Base-by-base conservation (phyloP, 2,797 vertebrate genomes). In the Thalassophryne amazonica region DNA sequence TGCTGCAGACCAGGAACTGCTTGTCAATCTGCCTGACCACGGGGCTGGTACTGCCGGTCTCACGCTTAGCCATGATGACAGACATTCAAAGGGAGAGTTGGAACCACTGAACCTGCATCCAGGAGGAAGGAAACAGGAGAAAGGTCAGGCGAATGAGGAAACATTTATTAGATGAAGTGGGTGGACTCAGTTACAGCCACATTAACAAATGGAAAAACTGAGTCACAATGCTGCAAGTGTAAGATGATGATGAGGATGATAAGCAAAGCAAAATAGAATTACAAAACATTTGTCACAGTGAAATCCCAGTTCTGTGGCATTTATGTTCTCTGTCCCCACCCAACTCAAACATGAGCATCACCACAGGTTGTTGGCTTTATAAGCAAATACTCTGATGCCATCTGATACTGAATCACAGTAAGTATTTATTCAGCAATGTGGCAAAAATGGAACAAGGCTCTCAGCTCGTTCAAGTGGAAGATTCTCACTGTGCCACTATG, bases 1-100 rank as follows among this genome's bases (percentile, higher is more conserved):
- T 97, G 84, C 94, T 95, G 90, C 95, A 97, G 29, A 97, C 91
- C 73, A 97, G 90, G 87, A 96, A 97, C 89, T 97, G 95, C 54
- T 96, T 94, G 90, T 96, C 94, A 53, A 96, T 96, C 67, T 95
- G 94, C 78, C 93, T 89, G 67, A 96, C 94, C 84, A 95, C 94
- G 0, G 94, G 94, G 80, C 94, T 94, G 84, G 93, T 93, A 75
- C 92, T 90, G 77, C 90, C 90, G 27, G 88, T 89, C 69, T 93
- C 93, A 27, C 91, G 92, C 84, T 93, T 93, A 0, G 93, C 91
- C 94, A 95, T 95, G 39, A 82, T 67, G 72, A 86, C 57, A 59
- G 85, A 86, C 88, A 89, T 92, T 88, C 84, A 90, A 54, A 54
- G 45, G 38, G 34, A 45, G 51, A 22, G 35, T 37, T 5, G 43